Evolutionary conservation across 2,888 invertebrate species (phyloP).

Genomic region (Belgica antarctica): DNA sequence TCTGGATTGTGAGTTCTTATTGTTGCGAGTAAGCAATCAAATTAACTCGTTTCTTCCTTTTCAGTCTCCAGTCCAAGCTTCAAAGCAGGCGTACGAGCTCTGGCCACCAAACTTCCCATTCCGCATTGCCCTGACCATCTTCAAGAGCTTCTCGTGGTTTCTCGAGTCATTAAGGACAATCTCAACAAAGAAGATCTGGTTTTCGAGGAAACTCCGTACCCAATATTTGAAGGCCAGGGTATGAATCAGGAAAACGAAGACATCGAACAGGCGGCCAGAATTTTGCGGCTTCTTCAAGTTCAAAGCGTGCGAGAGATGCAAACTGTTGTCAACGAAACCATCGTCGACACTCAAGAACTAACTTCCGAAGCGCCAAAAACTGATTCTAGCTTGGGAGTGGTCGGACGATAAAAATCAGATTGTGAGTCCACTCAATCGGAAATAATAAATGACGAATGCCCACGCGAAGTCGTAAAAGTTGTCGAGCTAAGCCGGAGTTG

Average conservation of each 20-base stretch:
- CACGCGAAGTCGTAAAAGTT: too few species aligned
- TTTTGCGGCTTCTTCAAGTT: constrained; percentile 67
- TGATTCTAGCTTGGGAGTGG: constrained; percentile 81
- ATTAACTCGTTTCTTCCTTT: constrained; percentile 56
- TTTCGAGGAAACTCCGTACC: constrained; percentile 63
- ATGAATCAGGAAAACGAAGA: constrained; percentile 66
- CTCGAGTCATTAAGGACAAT: constrained; percentile 61
- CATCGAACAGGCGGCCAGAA: constrained; percentile 71
- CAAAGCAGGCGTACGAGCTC: constrained; percentile 71
- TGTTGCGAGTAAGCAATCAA: neutral
- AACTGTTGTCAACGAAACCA: constrained; percentile 89
- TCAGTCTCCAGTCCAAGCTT: constrained; percentile 81
- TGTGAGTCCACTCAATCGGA: too few species aligned
- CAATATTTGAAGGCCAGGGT: constrained; percentile 64
- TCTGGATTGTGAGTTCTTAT: constrained; percentile 74
- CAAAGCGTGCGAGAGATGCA: constrained; percentile 64
- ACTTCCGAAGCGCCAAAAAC: constrained; percentile 98
- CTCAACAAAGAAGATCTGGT: constrained; percentile 59
- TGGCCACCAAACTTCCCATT: constrained; percentile 77
- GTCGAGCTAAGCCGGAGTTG: too few species aligned
- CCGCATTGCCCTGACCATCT: constrained; percentile 78
- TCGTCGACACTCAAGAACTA: constrained; percentile 86
- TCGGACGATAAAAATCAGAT: too few species aligned
- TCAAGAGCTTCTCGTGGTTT: constrained; percentile 68
- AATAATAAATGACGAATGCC: too few species aligned